Conservation (phyloP, 2,113 vertebrate species). For the Sebastes fasciatus region DNA sequence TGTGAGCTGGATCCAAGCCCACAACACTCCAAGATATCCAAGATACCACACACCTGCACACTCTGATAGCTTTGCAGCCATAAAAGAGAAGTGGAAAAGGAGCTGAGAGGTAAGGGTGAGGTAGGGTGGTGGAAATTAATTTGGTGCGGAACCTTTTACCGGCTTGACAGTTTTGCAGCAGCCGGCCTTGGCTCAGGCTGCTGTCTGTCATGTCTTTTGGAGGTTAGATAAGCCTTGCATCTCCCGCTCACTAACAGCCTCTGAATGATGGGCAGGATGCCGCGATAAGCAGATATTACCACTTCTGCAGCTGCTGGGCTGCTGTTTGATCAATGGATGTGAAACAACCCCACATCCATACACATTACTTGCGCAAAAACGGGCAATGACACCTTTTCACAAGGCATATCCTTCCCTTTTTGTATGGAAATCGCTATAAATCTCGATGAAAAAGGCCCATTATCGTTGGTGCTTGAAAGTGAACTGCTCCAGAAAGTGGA, state of each 20-base stretch:
- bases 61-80: conserved; percentile 24
- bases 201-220: conserved; percentile 58
- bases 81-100: conserved; percentile 24
- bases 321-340: conserved; percentile 55
- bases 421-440: conserved; percentile 31
- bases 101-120: conserved; percentile 30
- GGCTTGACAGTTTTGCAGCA: conserved; percentile 54
- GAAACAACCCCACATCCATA: conserved; percentile 31
- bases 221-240: conserved; percentile 66
- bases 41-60: conserved; percentile 1
- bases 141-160: conserved; percentile 55
- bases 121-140: conserved; percentile 44
- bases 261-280: conserved; percentile 52
- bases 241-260: conserved; percentile 58
- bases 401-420: conserved; percentile 26
- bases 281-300: conserved; percentile 67
- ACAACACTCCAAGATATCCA: not conserved
- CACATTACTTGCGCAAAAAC: conserved; percentile 15
- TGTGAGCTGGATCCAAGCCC: not conserved
- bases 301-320: conserved; percentile 42
- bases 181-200: conserved; percentile 30
- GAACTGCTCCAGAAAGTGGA: conserved; percentile 35
- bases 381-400: conserved; percentile 6
- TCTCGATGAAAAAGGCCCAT: conserved; percentile 46
- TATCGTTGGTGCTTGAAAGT: conserved; percentile 42